These are phyloP conservation scores for Plumapathes pennacea DNA, from an alignment of 92 coral and sea anemone species.

Conservation along the genomic window DNA sequence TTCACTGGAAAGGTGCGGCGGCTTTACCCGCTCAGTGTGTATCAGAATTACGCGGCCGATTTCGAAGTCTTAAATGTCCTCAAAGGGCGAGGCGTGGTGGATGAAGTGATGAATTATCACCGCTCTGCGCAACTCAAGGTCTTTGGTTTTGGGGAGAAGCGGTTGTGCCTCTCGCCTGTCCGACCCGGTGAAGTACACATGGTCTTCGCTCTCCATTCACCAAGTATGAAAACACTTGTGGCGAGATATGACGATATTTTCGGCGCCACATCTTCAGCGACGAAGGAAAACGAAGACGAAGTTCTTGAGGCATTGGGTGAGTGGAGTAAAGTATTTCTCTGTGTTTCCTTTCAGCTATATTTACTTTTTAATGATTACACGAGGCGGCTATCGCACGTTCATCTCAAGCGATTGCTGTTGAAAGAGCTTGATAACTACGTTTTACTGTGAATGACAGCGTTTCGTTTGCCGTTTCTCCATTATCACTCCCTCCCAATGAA, in stretches of 20 bases:
- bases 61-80: constrained; percentile 74
- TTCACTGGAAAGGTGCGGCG: constrained; percentile 80
- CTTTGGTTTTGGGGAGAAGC: constrained; percentile 82
- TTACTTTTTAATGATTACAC: no score
- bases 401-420: no score
- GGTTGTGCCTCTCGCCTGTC: constrained; percentile 63
- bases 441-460: no score
- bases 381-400: no score
- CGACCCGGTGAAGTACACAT: constrained; percentile 69
- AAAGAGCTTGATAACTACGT: no score
- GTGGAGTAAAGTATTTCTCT: no score
- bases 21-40: constrained; percentile 38
- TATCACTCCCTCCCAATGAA: no score
- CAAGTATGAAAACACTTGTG: constrained; percentile 54
- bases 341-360: no score
- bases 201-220: constrained; percentile 68
- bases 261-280: constrained; percentile 80
- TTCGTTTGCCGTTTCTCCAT: no score
- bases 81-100: constrained; percentile 74
- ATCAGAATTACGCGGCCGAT: constrained; percentile 66
- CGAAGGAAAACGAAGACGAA: constrained; percentile 66
- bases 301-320: constrained; percentile 77
- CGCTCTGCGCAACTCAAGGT: constrained; percentile 66
- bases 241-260: constrained; percentile 77
- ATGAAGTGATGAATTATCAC: constrained; percentile 62